These are phyloP conservation scores for Aproaerema taeniolella DNA, from an alignment of 2,888 invertebrate species.

Conservation along the genomic window DNA sequence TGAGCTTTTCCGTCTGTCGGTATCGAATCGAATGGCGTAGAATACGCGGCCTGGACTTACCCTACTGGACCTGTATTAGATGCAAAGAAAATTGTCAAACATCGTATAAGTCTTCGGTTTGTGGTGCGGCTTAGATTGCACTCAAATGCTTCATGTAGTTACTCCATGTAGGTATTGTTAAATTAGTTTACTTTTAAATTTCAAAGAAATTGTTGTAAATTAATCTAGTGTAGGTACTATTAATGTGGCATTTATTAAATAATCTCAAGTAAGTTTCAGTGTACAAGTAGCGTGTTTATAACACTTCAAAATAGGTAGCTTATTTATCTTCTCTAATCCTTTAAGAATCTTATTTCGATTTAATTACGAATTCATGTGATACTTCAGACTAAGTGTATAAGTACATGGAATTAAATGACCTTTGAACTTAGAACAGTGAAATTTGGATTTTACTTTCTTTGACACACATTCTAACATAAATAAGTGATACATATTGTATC, in stretches of 20 bases:
- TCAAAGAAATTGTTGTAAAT: constrained; percentile 20
- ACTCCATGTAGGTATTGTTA: too few species aligned
- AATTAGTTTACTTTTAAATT: too few species aligned
- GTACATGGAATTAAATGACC: constrained; percentile 60
- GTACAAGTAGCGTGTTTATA: constrained; percentile 44
- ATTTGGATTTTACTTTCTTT: constrained; percentile 2
- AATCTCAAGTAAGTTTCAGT: constrained; percentile 38
- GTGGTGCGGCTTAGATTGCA: too few species aligned
- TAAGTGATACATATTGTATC: too few species aligned
- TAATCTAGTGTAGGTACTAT: constrained; percentile 28
- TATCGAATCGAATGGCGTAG: too few species aligned
- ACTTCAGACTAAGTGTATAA: constrained; percentile 62
- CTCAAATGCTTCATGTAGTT: too few species aligned
- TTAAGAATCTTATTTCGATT: constrained; percentile 37
- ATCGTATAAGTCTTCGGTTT: too few species aligned
- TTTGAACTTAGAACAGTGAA: constrained; percentile 35
- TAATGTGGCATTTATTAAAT: constrained; percentile 50
- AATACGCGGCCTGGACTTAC: too few species aligned
- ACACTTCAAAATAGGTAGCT: constrained; percentile 39
- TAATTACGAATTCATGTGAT: constrained; percentile 64
- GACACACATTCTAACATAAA: too few species aligned
- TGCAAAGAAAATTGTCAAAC: too few species aligned
- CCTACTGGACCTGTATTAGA: too few species aligned
- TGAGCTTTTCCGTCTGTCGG: too few species aligned
- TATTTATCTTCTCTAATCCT: constrained; percentile 47